Conservation (phyloP, 2,797 vertebrate species). For the Rhabdophis nuchalis region DNA sequence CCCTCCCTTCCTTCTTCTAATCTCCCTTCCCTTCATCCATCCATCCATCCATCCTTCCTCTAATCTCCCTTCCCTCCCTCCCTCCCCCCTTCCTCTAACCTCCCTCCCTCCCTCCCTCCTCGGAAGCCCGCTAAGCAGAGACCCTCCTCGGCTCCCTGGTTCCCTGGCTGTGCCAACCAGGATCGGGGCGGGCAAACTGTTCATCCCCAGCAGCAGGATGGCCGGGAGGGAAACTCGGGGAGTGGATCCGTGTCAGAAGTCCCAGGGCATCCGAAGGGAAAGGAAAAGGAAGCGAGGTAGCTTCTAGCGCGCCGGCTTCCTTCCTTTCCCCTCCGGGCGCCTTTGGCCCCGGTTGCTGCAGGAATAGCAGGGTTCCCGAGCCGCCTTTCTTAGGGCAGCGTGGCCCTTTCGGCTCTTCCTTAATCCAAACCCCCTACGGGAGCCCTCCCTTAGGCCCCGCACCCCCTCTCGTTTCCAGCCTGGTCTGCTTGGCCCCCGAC, state of each 20-base stretch:
- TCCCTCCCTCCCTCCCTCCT: no score
- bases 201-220: background rate
- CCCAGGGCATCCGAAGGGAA: background rate
- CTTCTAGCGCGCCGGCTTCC: background rate
- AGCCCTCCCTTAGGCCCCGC: no score
- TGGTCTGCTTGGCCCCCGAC: no score
- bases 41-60: no score
- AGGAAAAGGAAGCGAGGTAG: background rate
- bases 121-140: background rate
- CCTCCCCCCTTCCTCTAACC: accelerated
- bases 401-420: background rate
- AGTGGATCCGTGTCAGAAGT: background rate
- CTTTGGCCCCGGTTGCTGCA: background rate
- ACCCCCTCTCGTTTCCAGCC: no score
- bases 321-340: background rate
- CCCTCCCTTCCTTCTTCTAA: no score
- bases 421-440: no score
- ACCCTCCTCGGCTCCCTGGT: no score
- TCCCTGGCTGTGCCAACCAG: background rate
- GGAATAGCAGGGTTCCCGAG: background rate
- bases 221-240: background rate
- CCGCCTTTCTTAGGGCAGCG: background rate
- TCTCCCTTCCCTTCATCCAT: no score
- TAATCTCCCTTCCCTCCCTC: no score
- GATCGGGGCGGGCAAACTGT: background rate